phyloP scores from a whole-genome alignment of 2,113 vertebrate species.

The Ardeotis arabs region DNA sequence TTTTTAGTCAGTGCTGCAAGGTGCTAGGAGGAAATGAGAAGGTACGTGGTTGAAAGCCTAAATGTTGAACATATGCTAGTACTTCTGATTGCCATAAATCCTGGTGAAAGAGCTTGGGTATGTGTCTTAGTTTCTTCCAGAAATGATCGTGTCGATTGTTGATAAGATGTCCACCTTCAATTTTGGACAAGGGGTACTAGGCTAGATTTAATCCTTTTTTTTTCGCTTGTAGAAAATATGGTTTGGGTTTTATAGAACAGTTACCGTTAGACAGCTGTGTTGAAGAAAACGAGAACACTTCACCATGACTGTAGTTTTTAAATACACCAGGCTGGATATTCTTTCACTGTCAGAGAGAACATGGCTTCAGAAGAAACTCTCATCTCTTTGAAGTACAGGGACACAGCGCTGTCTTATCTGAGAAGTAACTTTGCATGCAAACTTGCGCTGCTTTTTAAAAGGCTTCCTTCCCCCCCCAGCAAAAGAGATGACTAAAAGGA shows the following conservation, averaged over 20 bases:
- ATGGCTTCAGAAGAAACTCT: constrained; percentile 1
- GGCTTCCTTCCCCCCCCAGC: not conserved
- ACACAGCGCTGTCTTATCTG: not conserved
- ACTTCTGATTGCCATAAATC: not conserved
- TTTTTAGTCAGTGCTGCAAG: not conserved
- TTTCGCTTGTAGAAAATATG: not conserved
- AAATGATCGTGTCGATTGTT: not conserved
- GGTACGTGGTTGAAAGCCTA: not conserved
- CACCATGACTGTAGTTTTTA: not conserved
- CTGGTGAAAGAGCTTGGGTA: not conserved
- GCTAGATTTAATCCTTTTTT: not conserved
- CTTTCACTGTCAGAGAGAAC: not conserved
- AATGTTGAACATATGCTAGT: rapidly evolving
- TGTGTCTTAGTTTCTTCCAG: not conserved
- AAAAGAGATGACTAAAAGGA: not conserved
- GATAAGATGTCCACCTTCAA: not conserved
- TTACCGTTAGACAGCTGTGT: not conserved
- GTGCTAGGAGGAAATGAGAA: not conserved
- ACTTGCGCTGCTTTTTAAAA: not conserved
- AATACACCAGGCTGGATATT: not conserved
- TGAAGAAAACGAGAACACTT: constrained; percentile 7
- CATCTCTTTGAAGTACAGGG: constrained; percentile 36
- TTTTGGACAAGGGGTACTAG: not conserved
- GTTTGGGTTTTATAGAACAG: not conserved
- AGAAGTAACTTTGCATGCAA: not conserved